Conservation (phyloP, 1,140 invertebrate genomes). For the silkworm (Bombyx mori) region ASM3026992v2 NC_085132.1:2714501-2715000, state of each 20-base stretch:
- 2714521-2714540: too few species aligned
- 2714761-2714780: neutral
- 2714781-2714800: slow-evolving; percentile 14
- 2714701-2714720: too few species aligned
- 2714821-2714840: slow-evolving; percentile 65
- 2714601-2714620: too few species aligned
- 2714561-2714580: too few species aligned
- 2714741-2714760: neutral
- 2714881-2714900: slow-evolving; percentile 30
- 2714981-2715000: slow-evolving; percentile 8
- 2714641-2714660: too few species aligned
- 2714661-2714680: too few species aligned
- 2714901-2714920: slow-evolving; percentile 58
- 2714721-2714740: neutral
- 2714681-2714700: too few species aligned
- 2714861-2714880: slow-evolving; percentile 36
- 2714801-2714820: slow-evolving; percentile 32
- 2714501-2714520: too few species aligned
- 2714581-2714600: too few species aligned
- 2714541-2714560: too few species aligned
- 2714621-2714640: too few species aligned
- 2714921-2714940: slow-evolving; percentile 22
- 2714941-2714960: slow-evolving; percentile 23
- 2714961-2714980: slow-evolving; percentile 11
- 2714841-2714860: slow-evolving; percentile 68